These are phyloP conservation scores for Thamnophis elegans DNA, from an alignment of 2,797 vertebrate species.

Conservation along the genomic window DNA sequence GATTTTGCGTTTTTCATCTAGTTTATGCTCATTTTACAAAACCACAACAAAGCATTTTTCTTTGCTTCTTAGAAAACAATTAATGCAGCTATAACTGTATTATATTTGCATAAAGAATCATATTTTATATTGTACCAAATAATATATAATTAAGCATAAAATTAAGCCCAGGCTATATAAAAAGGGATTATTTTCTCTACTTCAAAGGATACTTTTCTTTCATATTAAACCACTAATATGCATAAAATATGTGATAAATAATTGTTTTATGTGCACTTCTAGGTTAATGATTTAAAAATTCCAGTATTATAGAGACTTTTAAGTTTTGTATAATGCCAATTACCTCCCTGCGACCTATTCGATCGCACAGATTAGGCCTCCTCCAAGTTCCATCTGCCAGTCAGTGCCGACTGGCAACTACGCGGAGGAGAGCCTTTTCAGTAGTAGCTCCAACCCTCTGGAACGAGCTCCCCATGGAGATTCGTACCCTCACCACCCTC, in stretches of 20 bases:
- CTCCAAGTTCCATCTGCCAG: no score
- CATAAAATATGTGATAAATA: constrained; percentile 23
- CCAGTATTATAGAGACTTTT: constrained; percentile 25
- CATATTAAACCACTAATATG: constrained; percentile 20
- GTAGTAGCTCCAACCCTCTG: no score
- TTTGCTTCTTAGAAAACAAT: constrained; percentile 6
- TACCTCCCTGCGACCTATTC: no score
- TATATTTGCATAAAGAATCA: background rate
- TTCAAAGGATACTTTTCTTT: constrained; percentile 27
- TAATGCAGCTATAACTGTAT: background rate
- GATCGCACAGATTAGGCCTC: no score
- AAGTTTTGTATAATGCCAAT: constrained; percentile 40
- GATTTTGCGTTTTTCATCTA: background rate
- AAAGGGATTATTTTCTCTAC: background rate
- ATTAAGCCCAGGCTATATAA: background rate
- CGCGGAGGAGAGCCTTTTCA: no score
- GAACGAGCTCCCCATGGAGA: no score
- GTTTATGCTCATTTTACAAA: background rate
- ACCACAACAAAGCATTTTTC: background rate
- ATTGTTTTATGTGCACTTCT: constrained; percentile 29
- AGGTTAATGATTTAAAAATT: constrained; percentile 15
- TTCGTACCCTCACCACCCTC: no score
- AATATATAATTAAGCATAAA: background rate
- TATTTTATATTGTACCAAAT: constrained; percentile 3
- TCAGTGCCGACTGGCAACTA: no score